Evolutionary conservation across 2,888 invertebrate species (phyloP).

Genomic region (Caenorhabditis angaria): DNA sequence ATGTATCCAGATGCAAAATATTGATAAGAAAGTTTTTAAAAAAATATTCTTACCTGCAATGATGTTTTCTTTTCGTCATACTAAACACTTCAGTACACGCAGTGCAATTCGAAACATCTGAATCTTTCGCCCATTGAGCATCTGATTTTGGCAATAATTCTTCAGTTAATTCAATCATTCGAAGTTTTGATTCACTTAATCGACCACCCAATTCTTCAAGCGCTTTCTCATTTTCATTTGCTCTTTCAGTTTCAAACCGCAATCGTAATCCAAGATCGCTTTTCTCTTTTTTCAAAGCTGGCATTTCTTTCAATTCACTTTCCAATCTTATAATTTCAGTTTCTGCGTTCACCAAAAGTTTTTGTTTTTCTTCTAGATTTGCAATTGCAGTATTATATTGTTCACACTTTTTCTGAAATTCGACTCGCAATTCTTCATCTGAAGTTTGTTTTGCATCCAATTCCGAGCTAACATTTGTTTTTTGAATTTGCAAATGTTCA

Average conservation of each 20-base stretch:
- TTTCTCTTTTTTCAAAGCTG: conserved; percentile 25
- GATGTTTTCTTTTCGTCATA: conserved; percentile 57
- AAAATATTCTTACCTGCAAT: conserved; percentile 55
- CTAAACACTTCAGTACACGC: conserved; percentile 50
- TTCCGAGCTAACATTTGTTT: neutral
- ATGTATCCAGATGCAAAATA: too few species aligned
- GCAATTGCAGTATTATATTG: conserved; percentile 39
- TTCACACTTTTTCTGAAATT: conserved; percentile 47
- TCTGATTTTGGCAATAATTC: conserved; percentile 55
- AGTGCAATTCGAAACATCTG: conserved; percentile 47
- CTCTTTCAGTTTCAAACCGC: conserved; percentile 24
- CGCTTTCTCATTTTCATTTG: conserved; percentile 50
- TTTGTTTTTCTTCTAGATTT: conserved; percentile 50
- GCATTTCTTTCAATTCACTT: conserved; percentile 13
- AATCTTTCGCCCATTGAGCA: conserved; percentile 58
- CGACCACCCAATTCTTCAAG: conserved; percentile 60
- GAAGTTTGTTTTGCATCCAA: neutral
- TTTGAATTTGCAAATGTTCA: neutral
- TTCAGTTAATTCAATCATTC: conserved; percentile 58
- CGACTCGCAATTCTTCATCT: conserved; percentile 14
- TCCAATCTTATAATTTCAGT: neutral
- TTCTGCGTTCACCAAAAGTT: conserved; percentile 17
- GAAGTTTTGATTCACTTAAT: conserved; percentile 53
- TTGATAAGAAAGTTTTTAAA: neutral
- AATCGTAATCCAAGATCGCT: conserved; percentile 24